Base-by-base conservation (phyloP, 2,113 vertebrate genomes). In the Hymenochirus boettgeri region DNA sequence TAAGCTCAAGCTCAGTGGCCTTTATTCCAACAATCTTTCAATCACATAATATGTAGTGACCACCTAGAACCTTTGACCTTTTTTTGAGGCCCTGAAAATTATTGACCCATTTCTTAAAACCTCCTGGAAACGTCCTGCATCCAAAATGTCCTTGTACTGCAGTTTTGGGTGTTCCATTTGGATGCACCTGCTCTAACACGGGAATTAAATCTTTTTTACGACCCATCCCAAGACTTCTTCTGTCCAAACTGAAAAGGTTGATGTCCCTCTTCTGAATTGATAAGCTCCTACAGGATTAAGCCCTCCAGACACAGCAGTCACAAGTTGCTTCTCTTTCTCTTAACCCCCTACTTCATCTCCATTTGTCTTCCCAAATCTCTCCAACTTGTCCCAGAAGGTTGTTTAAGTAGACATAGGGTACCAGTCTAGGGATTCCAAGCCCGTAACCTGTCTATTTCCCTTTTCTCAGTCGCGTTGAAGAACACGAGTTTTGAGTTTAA, bases 391-490 rank as follows among this genome's bases (percentile, higher is more conserved):
- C 93, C 93, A 95, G 72, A 97, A 92, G 23, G 88, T 91, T 7
- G 74, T 96, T 95, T 72, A 95, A 90, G 69, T 91, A 83, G 57
- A 72, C 37, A 45, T 97, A 97, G 12, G 82, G 10, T 87, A 74
- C 93, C 92, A 95, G 73, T 97, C 94, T 22, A 95, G 73, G 29
- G 77, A 22, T 96, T 97, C 94, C 94, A 97, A 3, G 88, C 84
- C 1, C 88, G 78, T 10, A 93, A 79, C 58, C 76, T 87, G 4
- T 78, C 76, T 5, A 79, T 72, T 6, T 66, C 63, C 47, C 11
- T 13, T 9, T 7, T 25, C 0, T 83, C 27, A 88, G 62, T 0
- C 61, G 72, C 17, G 79, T 71, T n/a, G 77, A 78, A n/a, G 65
- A 58, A 71, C 89, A 79, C 85, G 88, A 48, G 70, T 82, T 0